Evolutionary conservation across 2,113 vertebrate species (phyloP), one percentile per base, ranked within the genome.

Genomic region (Psettodes erumei): DNA sequence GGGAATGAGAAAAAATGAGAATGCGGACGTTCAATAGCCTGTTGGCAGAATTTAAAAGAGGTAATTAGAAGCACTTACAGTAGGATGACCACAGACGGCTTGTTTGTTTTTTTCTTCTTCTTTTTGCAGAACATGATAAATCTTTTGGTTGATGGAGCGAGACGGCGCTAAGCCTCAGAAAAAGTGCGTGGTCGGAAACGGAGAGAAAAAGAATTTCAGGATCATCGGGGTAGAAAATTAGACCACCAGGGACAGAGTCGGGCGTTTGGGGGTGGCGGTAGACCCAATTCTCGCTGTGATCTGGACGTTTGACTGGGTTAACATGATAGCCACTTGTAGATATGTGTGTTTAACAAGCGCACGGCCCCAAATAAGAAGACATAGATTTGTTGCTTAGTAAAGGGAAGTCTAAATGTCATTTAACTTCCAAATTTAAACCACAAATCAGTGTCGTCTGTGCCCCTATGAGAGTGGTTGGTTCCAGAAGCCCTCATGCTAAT

Each of bases 31-130:
- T 87, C 86, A 93, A 91, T 90, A 77, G 90, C 84, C 71, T 78
- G 80, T 78, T 81, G 81, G 78, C 28, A 32, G 86, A 86, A 84
- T 93, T 92, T 92, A 89, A 89, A 91, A 90, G 86, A 88, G 81
- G 86, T 85, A 90, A 93, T 93, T 93, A 92, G 84, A 81, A 58
- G 63, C 88, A 82, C 84, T 89, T 91, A 86, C 71, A 83, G 71
- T 73, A 75, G 69, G 80, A 86, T 89, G 87, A 88, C 86, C 86
- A 63, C 80, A 87, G 72, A 56, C 60, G 16, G 66, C 53, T 74
- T 90, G 86, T 92, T 90, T 91, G 85, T 81, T 70, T 75, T 84
- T 89, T 58, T 88, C 82, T 35, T 66, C 30, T 71, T 84, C 88
- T 65, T 90, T 89, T 86, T 73, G 76, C 43, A n/a, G 71, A 60